A percentile compares a stretch with the other conserved stretches of the same genome.
These are phyloP conservation scores for Cardiocondyla obscurior DNA, from an alignment of 1,140 invertebrate genomes.

Conservation along the genomic window DNA sequence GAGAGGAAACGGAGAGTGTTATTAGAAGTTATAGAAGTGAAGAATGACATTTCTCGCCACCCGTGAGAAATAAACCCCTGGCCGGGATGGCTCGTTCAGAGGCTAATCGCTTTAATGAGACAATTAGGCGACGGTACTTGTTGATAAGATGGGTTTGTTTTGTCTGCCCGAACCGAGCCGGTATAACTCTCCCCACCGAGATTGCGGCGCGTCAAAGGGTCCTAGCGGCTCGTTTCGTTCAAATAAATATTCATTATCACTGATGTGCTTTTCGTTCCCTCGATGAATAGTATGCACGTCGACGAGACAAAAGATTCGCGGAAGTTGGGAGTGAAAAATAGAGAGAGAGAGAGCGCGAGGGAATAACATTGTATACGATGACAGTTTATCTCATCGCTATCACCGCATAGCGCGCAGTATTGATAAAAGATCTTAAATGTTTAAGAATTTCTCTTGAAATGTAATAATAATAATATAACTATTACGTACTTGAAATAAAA, in stretches of 20 bases:
- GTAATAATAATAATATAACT: not conserved
- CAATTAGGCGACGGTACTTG: constrained; percentile 74
- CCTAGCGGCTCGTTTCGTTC: constrained; percentile 34
- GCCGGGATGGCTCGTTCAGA: constrained; percentile 6
- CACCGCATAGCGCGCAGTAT: not conserved
- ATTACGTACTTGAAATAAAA: not conserved
- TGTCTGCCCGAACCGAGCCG: constrained; percentile 63
- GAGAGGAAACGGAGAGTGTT: not conserved
- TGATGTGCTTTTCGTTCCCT: constrained; percentile 18
- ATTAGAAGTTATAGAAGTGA: not conserved
- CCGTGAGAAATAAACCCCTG: constrained; percentile 6
- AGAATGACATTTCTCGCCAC: not conserved
- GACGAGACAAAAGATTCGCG: constrained; percentile 27
- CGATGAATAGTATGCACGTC: not conserved
- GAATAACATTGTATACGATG: no score
- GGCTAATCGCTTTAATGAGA: constrained; percentile 74
- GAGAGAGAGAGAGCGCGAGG: no score
- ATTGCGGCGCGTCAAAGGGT: constrained; percentile 63
- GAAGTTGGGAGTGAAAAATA: constrained; percentile 44
- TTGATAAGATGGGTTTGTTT: constrained; percentile 74
- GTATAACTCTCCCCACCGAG: constrained; percentile 38
- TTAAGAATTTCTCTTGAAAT: not conserved
- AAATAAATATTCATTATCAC: constrained; percentile 55
- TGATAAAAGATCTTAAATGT: not conserved
- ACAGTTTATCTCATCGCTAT: not conserved